Percentiles rank a stretch among this genome's conserved stretches.
Conservation (phyloP, 2,113 vertebrate genomes). For the Scopus umbretta region DNA sequence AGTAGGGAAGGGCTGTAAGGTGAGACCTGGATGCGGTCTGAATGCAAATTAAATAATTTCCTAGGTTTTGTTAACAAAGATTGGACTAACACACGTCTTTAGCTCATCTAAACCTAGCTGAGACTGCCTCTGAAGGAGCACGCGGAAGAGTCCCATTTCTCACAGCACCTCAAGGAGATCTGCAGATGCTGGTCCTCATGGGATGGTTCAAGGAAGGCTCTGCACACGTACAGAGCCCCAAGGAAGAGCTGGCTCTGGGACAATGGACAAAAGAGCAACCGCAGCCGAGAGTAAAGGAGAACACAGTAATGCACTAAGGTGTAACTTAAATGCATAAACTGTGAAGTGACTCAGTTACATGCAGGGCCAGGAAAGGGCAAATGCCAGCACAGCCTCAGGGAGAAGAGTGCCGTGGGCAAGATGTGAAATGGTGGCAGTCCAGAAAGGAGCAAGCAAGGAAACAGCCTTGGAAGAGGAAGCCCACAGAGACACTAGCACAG, state of each 20-base stretch:
- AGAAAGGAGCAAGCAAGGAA: background rate
- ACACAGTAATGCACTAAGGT: background rate
- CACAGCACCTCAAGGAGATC: background rate
- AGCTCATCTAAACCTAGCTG: background rate
- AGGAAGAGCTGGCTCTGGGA: background rate
- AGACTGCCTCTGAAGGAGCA: background rate
- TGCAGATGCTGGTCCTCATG: background rate
- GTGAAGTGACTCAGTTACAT: background rate
- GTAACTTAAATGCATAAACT: background rate
- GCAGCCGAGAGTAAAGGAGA: background rate
- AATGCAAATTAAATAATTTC: background rate
- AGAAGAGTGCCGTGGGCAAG: background rate
- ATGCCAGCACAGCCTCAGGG: background rate
- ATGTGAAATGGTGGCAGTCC: background rate
- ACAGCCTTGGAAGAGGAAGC: background rate
- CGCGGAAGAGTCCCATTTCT: background rate
- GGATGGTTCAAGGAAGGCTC: background rate
- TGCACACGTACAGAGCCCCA: fast-evolving
- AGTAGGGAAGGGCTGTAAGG: background rate
- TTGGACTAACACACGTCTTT: background rate
- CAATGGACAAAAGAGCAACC: background rate
- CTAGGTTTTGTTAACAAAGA: background rate
- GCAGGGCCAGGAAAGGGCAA: background rate
- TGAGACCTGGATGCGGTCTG: background rate
- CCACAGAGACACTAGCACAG: background rate